These are phyloP conservation scores for Enteromius thamalakanensis DNA, from an alignment of 2,797 vertebrate genomes.

Conservation along the genomic window DNA sequence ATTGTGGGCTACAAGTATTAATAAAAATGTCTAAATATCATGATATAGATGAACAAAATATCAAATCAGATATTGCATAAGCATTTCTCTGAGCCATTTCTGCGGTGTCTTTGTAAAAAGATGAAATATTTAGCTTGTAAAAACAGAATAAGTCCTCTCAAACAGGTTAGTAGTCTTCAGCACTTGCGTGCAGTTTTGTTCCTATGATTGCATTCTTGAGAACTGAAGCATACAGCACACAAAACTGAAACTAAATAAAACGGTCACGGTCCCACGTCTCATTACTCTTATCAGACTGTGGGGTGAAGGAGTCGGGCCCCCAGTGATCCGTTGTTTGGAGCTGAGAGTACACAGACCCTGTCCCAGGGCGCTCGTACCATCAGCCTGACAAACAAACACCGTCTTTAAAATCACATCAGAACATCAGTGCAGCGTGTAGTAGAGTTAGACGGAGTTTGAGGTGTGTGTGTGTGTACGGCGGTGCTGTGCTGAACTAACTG, in stretches of 20 bases:
- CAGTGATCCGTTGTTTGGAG: conserved; percentile 45
- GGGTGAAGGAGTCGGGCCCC: conserved; percentile 23
- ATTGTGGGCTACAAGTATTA: background rate
- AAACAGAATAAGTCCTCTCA: background rate
- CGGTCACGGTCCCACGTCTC: conserved; percentile 32
- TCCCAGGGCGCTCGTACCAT: conserved; percentile 32
- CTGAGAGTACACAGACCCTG: conserved; percentile 9
- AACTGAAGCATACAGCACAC: conserved; percentile 23
- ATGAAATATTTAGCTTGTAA: background rate
- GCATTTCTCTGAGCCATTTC: background rate
- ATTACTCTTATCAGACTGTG: conserved; percentile 20
- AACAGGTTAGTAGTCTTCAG: background rate
- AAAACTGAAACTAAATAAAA: conserved; percentile 27
- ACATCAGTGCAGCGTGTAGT: background rate
- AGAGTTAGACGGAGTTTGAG: background rate
- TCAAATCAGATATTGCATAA: background rate
- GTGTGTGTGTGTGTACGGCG: conserved; percentile 44
- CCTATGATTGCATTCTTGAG: conserved; percentile 27
- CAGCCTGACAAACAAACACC: conserved; percentile 48
- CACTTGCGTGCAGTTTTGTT: conserved; percentile 12
- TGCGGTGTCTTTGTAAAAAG: background rate
- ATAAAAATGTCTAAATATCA: background rate
- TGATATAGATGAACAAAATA: background rate
- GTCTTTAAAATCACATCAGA: conserved; percentile 52
- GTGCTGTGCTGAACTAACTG: conserved; percentile 45